Evolutionary conservation across 2,888 invertebrate genomes (phyloP).

Genomic region (Drosophila borealis): DNA sequence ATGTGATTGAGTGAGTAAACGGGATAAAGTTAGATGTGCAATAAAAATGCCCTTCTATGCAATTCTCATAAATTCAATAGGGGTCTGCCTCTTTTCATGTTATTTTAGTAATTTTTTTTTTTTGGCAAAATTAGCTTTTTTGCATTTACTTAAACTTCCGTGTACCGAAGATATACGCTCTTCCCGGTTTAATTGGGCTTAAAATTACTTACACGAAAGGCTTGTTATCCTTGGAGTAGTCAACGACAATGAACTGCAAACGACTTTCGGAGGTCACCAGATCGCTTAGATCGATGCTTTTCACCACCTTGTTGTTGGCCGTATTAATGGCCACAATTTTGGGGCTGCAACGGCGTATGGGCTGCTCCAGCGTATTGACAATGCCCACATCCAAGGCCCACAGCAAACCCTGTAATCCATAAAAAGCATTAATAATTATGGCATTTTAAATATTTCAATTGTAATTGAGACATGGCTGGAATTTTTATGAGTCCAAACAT

Average conservation of each 20-base stretch:
- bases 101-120: too few species aligned
- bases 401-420: constrained; percentile 85
- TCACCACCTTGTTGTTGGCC: constrained; percentile 87
- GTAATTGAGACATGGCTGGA: constrained; percentile 12
- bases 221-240: constrained; percentile 86
- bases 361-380: constrained; percentile 87
- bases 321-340: constrained; percentile 87
- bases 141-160: too few species aligned
- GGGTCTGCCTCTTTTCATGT: too few species aligned
- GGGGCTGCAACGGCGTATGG: constrained; percentile 87
- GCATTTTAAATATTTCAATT: constrained; percentile 30
- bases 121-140: too few species aligned
- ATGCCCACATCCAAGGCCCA: constrained; percentile 88
- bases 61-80: too few species aligned
- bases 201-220: constrained; percentile 83
- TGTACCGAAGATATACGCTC: too few species aligned
- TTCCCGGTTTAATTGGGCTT: neutral
- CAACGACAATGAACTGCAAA: constrained; percentile 87
- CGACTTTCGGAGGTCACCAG: constrained; percentile 86
- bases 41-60: too few species aligned
- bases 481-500: constrained; percentile 17
- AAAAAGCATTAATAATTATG: constrained; percentile 6
- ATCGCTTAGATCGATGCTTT: constrained; percentile 86
- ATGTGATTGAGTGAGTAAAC: too few species aligned
- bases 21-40: too few species aligned